phyloP scores from a whole-genome alignment of 2,797 vertebrate species.

The Myiotriccus ornatus region DNA sequence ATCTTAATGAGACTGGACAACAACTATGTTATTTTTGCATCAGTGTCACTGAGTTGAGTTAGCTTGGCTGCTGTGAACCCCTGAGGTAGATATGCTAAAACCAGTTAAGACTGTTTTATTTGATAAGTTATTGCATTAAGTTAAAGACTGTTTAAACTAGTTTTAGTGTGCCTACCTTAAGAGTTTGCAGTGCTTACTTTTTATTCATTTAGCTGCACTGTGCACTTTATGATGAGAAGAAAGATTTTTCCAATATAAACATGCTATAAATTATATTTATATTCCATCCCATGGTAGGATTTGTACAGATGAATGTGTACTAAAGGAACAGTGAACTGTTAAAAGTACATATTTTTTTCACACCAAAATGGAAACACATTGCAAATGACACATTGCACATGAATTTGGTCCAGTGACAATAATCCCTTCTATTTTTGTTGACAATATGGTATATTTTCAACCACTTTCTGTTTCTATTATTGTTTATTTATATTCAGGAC shows the following conservation, averaged over 20 bases:
- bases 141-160: constrained; percentile 14
- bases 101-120: not conserved
- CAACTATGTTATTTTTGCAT: not conserved
- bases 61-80: not conserved
- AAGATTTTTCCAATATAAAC: constrained; percentile 41
- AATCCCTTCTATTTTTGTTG: constrained; percentile 43
- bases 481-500: constrained; percentile 79
- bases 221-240: constrained; percentile 4
- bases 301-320: not conserved
- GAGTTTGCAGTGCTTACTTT: constrained; percentile 17
- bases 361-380: constrained; percentile 14
- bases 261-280: constrained; percentile 20
- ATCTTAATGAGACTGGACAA: not conserved
- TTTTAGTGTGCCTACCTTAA: not conserved
- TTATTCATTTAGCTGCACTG: constrained; percentile 4
- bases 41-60: not conserved
- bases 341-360: not conserved
- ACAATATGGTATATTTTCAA: constrained; percentile 15
- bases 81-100: not conserved
- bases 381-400: not conserved
- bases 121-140: not conserved
- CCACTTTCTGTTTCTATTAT: constrained; percentile 42
- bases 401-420: constrained; percentile 34
- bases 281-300: not conserved
- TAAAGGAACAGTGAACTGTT: not conserved